phyloP scores from a whole-genome alignment of 2,888 invertebrate species.

The Ectropis crepuscularia region DNA sequence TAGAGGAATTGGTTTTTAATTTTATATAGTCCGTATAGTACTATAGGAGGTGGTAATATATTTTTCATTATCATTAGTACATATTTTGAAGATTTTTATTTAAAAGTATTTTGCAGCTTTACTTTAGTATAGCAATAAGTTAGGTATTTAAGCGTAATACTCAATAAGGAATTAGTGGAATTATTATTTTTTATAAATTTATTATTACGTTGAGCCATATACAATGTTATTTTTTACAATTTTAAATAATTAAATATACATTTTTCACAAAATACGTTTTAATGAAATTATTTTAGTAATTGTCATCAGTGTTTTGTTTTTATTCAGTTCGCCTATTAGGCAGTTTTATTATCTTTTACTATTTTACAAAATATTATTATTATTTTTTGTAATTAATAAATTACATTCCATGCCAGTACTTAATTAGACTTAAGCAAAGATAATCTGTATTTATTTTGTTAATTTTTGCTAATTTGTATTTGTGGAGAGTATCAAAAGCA shows the following conservation, averaged over 20 bases:
- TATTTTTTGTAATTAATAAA: slow-evolving; percentile 21
- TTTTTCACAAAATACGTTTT: slow-evolving; percentile 10
- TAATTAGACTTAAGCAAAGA: slow-evolving; percentile 58
- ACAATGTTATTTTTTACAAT: slow-evolving; percentile 29
- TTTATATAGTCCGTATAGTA: slow-evolving; percentile 16
- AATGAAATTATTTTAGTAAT: background rate
- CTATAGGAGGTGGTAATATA: slow-evolving; percentile 51
- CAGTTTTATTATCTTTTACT: slow-evolving; percentile 3
- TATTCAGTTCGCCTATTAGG: slow-evolving; percentile 1
- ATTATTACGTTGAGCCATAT: slow-evolving; percentile 36
- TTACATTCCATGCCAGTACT: slow-evolving; percentile 73
- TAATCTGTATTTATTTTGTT: background rate
- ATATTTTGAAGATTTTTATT: slow-evolving; percentile 37
- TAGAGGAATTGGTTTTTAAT: slow-evolving; percentile 27
- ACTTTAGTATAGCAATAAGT: slow-evolving; percentile 40
- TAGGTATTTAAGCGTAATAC: slow-evolving; percentile 47
- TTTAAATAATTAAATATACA: background rate
- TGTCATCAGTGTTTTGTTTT: slow-evolving; percentile 6
- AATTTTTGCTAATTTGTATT: slow-evolving; percentile 1
- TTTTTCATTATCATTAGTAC: slow-evolving; percentile 41
- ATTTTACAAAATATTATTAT: slow-evolving; percentile 9
- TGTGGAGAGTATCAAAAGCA: background rate
- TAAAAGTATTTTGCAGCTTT: slow-evolving; percentile 51
- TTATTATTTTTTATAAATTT: slow-evolving; percentile 29
- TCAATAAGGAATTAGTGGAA: slow-evolving; percentile 31